phyloP scores from a whole-genome alignment of 2,888 invertebrate species.

The Ectobius pallidus region DNA sequence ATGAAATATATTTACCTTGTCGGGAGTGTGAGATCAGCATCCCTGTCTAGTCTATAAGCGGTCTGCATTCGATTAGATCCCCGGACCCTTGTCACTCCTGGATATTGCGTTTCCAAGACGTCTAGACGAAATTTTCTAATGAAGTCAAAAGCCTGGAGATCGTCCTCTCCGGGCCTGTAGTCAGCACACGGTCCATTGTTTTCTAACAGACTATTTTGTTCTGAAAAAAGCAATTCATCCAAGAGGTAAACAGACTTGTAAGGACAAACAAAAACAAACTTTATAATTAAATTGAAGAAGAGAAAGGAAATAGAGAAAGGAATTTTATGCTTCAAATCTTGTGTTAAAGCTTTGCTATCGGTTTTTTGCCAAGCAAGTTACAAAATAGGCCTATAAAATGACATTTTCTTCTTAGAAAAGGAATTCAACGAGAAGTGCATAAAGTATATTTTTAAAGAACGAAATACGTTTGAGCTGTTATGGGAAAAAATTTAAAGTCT shows the following conservation, averaged over 20 bases:
- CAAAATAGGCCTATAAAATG: no score
- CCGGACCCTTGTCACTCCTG: constrained; percentile 71
- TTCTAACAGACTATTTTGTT: constrained; percentile 44
- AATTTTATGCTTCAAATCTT: no score
- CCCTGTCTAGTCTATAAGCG: constrained; percentile 77
- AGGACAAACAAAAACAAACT: not conserved
- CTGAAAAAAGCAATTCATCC: not conserved
- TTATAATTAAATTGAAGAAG: no score
- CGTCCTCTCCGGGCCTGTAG: constrained; percentile 73
- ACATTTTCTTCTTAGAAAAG: no score
- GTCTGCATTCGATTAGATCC: constrained; percentile 81
- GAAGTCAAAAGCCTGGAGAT: constrained; percentile 81
- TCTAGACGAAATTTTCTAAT: constrained; percentile 79
- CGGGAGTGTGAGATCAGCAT: constrained; percentile 74
- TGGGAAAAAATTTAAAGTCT: no score
- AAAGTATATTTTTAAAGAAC: no score
- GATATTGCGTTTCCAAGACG: constrained; percentile 62
- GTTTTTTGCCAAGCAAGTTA: no score
- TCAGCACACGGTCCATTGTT: constrained; percentile 59
- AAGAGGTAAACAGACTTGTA: not conserved
- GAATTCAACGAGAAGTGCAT: no score
- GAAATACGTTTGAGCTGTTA: no score
- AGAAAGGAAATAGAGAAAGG: no score
- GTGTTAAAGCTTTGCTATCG: no score
- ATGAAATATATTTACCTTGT: constrained; percentile 70